Evolutionary conservation across 1,140 invertebrate species (phyloP), one percentile per base, ranked within the genome.

Genomic region (Panagrolaimus sp.): DNA sequence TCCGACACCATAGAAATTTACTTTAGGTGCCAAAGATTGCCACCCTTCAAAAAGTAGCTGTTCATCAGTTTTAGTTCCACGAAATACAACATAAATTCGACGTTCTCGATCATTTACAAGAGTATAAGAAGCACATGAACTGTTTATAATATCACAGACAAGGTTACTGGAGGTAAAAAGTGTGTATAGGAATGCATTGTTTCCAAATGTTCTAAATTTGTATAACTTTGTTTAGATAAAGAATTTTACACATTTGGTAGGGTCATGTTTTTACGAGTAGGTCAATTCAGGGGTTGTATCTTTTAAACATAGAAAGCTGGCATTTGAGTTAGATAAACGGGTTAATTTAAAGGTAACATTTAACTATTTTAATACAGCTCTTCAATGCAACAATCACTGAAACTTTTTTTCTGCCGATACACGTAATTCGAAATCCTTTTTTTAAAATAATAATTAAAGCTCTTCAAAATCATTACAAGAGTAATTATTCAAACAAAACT

Each of bases 11-110:
- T 57, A 57, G n/a, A 57, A 57, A 57, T 57, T 16, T 11, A 11
- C 51, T 3, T 27, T 27, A 3, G 20, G 51, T 13, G 20, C 20
- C 2, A 57, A 25, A 20, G 51, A 57, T 25, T 25, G 20, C 51
- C 51, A 57, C 11, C 51, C 51, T 57, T 57, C 51, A 20, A 57
- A 27, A 20, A 57, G 27, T 16, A 57, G 27, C 16, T 57, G 51
- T 27, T 57, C 14, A 57, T 57, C 51, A 2, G 51, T 57, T 20
- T 57, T 57, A 8, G 51, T 57, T 57, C 51, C 51, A 25, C 51
- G 8, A 27, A 57, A 57, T 0, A 57, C 51, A 8, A 57, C 51
- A 23, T 57, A 57, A 27, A 57, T 57, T 57, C 51, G 51, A 5
- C 20, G 51, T 20, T 57, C 51, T 11, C 11, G n/a, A 11, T 20